Evolutionary conservation across 2,888 invertebrate genomes (phyloP).

Genomic region (Epirrhoe alternata): DNA sequence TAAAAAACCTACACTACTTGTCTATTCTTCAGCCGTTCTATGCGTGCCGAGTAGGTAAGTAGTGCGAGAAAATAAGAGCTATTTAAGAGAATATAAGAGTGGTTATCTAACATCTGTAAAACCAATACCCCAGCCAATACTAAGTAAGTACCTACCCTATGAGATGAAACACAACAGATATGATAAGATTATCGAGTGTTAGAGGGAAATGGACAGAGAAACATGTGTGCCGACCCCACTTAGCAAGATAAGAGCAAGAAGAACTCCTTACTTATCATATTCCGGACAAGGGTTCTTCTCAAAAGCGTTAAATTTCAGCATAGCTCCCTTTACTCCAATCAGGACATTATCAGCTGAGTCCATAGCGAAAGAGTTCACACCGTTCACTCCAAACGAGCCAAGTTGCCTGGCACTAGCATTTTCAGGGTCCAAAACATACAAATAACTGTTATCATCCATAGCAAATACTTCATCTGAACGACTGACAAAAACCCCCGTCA

Average conservation of each 20-base stretch:
- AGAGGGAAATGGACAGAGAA: too few species aligned
- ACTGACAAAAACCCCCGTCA: slow-evolving; percentile 73
- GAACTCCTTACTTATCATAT: slow-evolving; percentile 53
- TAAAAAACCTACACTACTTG: too few species aligned
- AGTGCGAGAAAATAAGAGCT: too few species aligned
- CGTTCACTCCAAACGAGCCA: slow-evolving; percentile 65
- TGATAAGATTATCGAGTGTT: too few species aligned
- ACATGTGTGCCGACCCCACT: not conserved
- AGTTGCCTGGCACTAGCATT: slow-evolving; percentile 64
- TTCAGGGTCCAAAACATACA: slow-evolving; percentile 66
- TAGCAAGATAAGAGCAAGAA: slow-evolving; percentile 19
- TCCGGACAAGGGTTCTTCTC: slow-evolving; percentile 68
- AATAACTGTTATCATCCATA: slow-evolving; percentile 75
- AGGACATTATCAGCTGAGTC: slow-evolving; percentile 74
- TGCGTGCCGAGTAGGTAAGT: too few species aligned
- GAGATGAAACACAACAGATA: too few species aligned
- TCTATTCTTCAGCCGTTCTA: too few species aligned
- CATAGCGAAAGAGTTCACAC: slow-evolving; percentile 75
- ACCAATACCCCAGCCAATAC: too few species aligned
- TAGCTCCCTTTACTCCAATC: slow-evolving; percentile 68
- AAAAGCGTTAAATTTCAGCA: slow-evolving; percentile 67
- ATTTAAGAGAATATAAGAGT: too few species aligned
- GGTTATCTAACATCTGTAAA: too few species aligned
- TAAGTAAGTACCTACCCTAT: too few species aligned
- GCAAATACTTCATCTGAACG: slow-evolving; percentile 71